A percentile compares a stretch with the other conserved stretches of the same genome.
Evolutionary conservation across 2,888 invertebrate species (phyloP).

Genomic region (Coelinius sp.): DNA sequence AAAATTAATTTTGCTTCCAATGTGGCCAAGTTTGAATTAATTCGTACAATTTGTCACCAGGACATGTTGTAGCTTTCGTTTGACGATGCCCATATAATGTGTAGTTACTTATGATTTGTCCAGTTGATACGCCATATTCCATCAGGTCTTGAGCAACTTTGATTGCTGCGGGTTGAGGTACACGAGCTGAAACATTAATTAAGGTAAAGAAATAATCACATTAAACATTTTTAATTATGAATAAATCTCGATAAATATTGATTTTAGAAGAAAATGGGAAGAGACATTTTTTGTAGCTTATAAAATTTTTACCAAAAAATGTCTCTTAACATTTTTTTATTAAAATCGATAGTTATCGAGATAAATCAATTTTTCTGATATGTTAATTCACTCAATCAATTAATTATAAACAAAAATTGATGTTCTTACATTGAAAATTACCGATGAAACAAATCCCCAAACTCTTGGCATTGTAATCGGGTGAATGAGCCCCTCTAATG

Average conservation of each 20-base stretch:
- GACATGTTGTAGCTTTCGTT: conserved; percentile 55
- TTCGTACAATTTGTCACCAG: conserved; percentile 58
- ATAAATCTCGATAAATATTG: no score
- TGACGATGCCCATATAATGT: conserved; percentile 77
- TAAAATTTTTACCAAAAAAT: no score
- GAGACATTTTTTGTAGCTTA: no score
- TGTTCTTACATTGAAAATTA: conserved; percentile 74
- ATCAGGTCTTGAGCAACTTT: conserved; percentile 76
- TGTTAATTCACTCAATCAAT: no score
- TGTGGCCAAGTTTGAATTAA: conserved; percentile 59
- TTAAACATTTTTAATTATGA: conserved; percentile 46
- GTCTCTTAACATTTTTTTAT: no score
- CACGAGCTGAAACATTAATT: conserved; percentile 34
- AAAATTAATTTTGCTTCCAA: conserved; percentile 43
- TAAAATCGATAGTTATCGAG: no score
- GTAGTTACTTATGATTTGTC: conserved; percentile 77
- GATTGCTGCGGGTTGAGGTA: conserved; percentile 64
- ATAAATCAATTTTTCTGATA: no score
- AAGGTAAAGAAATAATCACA: no score
- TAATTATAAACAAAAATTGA: no score
- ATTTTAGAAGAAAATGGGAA: background rate
- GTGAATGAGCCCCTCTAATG: conserved; percentile 57
- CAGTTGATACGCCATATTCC: conserved; percentile 74
- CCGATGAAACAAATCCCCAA: conserved; percentile 83
- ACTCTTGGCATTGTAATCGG: conserved; percentile 76